phyloP scores from a whole-genome alignment of 2,113 vertebrate genomes.

The Baryphthengus martii region DNA sequence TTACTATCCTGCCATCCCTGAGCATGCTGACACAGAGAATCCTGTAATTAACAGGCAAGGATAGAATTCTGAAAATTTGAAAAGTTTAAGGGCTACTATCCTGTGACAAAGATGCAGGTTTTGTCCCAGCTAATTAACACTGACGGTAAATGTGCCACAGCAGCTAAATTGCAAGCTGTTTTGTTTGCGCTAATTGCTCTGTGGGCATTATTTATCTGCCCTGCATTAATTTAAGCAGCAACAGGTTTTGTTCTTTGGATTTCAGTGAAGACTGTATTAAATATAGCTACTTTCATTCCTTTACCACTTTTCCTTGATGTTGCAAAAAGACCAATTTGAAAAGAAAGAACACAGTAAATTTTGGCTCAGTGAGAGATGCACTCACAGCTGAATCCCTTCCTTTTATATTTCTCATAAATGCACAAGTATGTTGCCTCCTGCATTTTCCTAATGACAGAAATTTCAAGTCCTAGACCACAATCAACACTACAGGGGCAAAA shows the following conservation, averaged over 20 bases:
- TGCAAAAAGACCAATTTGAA: slow-evolving; percentile 59
- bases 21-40: neutral
- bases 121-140: slow-evolving; percentile 61
- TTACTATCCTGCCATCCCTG: neutral
- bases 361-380: slow-evolving; percentile 39
- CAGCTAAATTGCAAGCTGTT: slow-evolving; percentile 53
- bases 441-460: slow-evolving; percentile 69
- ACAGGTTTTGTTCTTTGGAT: slow-evolving; percentile 37
- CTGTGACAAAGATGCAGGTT: neutral
- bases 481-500: slow-evolving; percentile 61
- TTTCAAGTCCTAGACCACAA: slow-evolving; percentile 61
- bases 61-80: neutral
- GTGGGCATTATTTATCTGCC: slow-evolving; percentile 44
- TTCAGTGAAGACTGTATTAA: slow-evolving; percentile 47
- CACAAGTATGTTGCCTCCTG: slow-evolving; percentile 36
- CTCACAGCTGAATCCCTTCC: slow-evolving; percentile 34
- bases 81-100: neutral
- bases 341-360: slow-evolving; percentile 53
- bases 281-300: slow-evolving; percentile 43
- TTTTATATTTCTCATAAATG: slow-evolving; percentile 58
- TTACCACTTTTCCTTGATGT: slow-evolving; percentile 43
- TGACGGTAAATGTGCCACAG: neutral
- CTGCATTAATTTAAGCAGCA: slow-evolving; percentile 44
- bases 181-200: slow-evolving; percentile 54
- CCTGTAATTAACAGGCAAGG: neutral